Evolutionary conservation across 2,797 vertebrate genomes (phyloP), one percentile per base, ranked within the genome.

Genomic region (Cryptoprocta ferox): DNA sequence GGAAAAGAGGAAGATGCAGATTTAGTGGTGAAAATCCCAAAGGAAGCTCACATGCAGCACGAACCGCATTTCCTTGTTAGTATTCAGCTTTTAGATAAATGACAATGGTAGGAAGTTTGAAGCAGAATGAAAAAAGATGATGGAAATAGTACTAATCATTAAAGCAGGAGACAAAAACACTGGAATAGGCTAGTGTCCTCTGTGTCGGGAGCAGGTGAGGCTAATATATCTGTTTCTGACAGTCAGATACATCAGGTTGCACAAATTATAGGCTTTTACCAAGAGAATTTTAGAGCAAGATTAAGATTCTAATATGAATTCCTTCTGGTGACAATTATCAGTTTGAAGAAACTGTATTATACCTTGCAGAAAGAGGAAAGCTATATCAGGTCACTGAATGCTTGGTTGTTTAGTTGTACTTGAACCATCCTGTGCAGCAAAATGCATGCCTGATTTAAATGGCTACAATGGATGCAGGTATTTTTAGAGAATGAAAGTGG

Each of bases 191-290:
- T 89, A 98, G 89, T 95, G 95, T 91, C 87, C 96, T 98, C 56
- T 86, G 73, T 95, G 91, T 93, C 3, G 15, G 79, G 78, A 95
- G 94, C 84, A 93, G 98, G 97, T 96, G 96, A 97, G 97, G 96
- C 97, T 98, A 98, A 98, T 97, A 97, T 95, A 98, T 98, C 97
- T 97, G 76, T 94, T 97, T 94, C 94, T 98, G 98, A 98, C 98
- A 98, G 95, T 70, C 89, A 87, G 95, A 97, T 97, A 97, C 96
- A 94, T 78, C 82, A 76, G 86, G 94, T 76, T 97, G 97, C 97
- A 96, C 97, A 98, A 98, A 98, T 98, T 97, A 98, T 83, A 97
- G 97, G 97, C 97, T 98, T 99, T 98, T 98, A 98, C 98, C n/a
- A 87, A 95, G 97, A 98, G 96, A 97, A 97, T 98, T 98, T 98